phyloP scores from a whole-genome alignment of 2,797 vertebrate species.

The Sebastes cheni region DNA sequence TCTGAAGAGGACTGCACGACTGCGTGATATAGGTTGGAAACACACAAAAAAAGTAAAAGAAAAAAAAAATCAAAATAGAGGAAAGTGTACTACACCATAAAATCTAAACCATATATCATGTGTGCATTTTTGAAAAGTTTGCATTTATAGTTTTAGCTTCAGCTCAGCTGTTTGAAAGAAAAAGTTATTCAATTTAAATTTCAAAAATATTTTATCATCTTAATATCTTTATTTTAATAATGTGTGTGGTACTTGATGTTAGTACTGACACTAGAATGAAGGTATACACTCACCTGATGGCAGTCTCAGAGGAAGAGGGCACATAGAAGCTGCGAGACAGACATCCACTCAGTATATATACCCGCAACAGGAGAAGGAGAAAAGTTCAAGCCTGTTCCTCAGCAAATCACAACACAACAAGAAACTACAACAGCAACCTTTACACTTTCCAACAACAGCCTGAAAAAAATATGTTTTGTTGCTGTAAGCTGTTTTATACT shows the following conservation, averaged over 20 bases:
- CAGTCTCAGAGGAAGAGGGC: background rate
- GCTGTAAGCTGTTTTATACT: conserved; percentile 1
- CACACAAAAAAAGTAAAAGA: background rate
- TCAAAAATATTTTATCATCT: background rate
- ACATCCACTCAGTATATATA: conserved; percentile 55
- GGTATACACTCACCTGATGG: conserved; percentile 39
- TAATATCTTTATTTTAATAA: background rate
- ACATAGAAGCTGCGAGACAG: background rate
- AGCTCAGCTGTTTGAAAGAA: background rate
- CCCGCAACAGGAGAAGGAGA: background rate
- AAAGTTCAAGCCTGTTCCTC: background rate
- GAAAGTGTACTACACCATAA: background rate
- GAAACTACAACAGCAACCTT: background rate
- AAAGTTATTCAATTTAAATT: background rate
- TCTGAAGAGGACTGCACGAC: background rate
- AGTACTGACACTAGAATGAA: background rate
- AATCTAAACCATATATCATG: background rate
- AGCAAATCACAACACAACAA: conserved; percentile 50
- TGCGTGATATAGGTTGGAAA: background rate
- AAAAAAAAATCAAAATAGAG: background rate
- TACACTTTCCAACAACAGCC: conserved; percentile 12
- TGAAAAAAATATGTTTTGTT: conserved; percentile 9
- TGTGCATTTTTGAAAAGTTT: background rate
- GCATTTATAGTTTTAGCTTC: background rate
- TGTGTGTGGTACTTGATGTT: background rate